These are phyloP conservation scores for Phrynosoma blainvillii DNA, from an alignment of 2,113 vertebrate genomes.

Conservation along the genomic window DNA sequence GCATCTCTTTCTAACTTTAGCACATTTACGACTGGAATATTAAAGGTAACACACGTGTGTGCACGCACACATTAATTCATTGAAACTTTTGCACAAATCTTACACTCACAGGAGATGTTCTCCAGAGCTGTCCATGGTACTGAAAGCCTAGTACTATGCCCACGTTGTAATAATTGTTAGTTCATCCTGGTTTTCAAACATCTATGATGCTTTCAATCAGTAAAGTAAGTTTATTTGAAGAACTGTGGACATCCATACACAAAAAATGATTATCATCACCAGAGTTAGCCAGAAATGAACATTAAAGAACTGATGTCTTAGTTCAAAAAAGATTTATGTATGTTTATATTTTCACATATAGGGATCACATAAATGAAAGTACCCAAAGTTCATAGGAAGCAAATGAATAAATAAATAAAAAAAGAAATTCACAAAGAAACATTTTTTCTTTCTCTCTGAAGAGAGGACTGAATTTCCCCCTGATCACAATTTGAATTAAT, in stretches of 20 bases:
- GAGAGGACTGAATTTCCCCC: neutral
- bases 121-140: slow-evolving; percentile 69
- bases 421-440: neutral
- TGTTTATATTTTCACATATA: slow-evolving; percentile 14
- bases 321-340: neutral
- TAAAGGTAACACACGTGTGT: neutral
- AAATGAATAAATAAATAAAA: slow-evolving; percentile 34
- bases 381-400: neutral
- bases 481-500: slow-evolving; percentile 16
- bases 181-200: neutral
- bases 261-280: neutral
- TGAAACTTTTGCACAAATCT: slow-evolving; percentile 24
- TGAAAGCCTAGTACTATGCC: slow-evolving; percentile 44
- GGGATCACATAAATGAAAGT: neutral
- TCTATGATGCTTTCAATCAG: neutral
- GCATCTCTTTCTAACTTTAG: neutral
- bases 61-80: slow-evolving; percentile 31
- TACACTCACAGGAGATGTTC: neutral
- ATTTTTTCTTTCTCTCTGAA: slow-evolving; percentile 8
- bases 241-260: neutral
- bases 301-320: slow-evolving; percentile 35
- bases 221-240: slow-evolving; percentile 30
- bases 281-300: slow-evolving; percentile 14
- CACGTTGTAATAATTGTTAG: slow-evolving; percentile 8
- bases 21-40: neutral